Evolutionary conservation across 1,140 invertebrate genomes (phyloP), one percentile per base, ranked within the genome.

Genomic region (Dreissena rostriformis): DNA sequence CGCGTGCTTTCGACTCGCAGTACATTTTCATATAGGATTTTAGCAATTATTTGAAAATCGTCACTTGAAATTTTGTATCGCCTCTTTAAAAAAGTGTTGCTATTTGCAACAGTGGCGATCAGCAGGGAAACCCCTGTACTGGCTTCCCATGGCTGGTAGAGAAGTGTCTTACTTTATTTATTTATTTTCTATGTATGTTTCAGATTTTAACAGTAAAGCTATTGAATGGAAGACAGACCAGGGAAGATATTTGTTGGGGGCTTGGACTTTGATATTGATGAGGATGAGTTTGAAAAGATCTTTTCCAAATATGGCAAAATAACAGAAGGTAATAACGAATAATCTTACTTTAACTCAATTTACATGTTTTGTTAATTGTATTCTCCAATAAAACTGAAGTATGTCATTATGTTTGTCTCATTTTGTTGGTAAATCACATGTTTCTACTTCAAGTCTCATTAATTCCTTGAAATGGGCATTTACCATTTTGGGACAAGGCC

Each of bases 191-290:
- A 53, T 29, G 15, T 63, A 53, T 29, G 57, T 61, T 28, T 29
- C 51, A 67, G n/a, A 22, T 14, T 22, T 67, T n/a, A 26, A 67
- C n/a, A n/a, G n/a, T n/a, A n/a, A 81, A 76, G n/a, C n/a, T n/a
- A n/a, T n/a, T n/a, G n/a, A n/a, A n/a, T 79, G 72, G 85, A 88
- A 74, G 88, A 89, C 63, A 73, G 88, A 24, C 88, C 88, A 49
- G 88, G 88, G 12, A 89, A 89, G 66, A 86, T 89, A 73, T 89
- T 89, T 85, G 84, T 88, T 39, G 88, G 88, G 68, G 88, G 88
- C 15, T 79, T 89, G 15, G 73, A 86, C 65, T 70, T 81, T 79
- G 86, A 86, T 71, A 82, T 88, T 17, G 85, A 87, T 85, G 87
- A 88, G 77, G 74, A 84, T 49, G 71, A 71, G 29, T 74, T 89